A percentile compares a stretch with the other conserved stretches of the same genome.
Evolutionary conservation across 1,140 invertebrate species (phyloP).

Genomic region (Brachionus calyciflorus): DNA sequence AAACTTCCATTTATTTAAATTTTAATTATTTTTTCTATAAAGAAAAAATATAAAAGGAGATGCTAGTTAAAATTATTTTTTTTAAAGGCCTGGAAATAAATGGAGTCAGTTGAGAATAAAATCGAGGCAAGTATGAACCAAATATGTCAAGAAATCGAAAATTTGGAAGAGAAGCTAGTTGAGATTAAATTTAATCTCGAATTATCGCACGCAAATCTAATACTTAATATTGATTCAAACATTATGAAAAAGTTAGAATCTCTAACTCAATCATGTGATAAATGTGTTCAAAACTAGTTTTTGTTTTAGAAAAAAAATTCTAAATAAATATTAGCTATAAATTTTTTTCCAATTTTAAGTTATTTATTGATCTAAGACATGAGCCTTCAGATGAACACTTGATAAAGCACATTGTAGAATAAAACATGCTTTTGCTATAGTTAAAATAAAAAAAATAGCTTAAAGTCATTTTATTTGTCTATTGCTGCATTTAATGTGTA

Average conservation of each 20-base stretch:
- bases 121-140: neutral
- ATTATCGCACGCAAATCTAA: neutral
- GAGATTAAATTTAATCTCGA: neutral
- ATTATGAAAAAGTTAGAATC: neutral
- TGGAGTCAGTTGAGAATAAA: neutral
- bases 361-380: too few species aligned
- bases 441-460: too few species aligned
- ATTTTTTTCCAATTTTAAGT: too few species aligned
- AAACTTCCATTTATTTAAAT: neutral
- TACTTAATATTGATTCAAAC: neutral
- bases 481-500: too few species aligned
- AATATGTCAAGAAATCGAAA: neutral
- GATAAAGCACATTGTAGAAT: too few species aligned
- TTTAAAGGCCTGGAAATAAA: neutral
- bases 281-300: too few species aligned
- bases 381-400: too few species aligned
- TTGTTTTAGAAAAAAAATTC: too few species aligned
- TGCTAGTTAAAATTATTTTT: neutral
- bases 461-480: too few species aligned
- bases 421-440: too few species aligned
- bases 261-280: neutral
- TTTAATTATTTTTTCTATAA: neutral
- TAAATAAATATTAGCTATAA: too few species aligned
- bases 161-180: neutral
- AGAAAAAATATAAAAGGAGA: too few species aligned